Conservation (phyloP, 2,888 invertebrate species). For the Trisateles emortualis region DNA sequence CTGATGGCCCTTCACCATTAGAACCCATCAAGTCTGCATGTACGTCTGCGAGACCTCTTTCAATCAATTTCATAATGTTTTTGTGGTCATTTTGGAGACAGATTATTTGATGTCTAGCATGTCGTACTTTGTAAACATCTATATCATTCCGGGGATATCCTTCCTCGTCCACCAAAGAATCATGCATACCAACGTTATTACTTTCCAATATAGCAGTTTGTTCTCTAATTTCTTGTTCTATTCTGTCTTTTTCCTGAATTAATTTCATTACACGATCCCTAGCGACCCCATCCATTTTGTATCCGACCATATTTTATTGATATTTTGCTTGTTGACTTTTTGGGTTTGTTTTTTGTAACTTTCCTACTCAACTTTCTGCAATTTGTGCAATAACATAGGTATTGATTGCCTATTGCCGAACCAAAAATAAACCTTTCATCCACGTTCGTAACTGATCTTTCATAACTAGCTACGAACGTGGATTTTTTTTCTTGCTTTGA, state of each 20-base stretch:
- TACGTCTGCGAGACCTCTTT: constrained; percentile 90
- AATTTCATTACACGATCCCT: constrained; percentile 89
- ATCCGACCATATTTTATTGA: constrained; percentile 83
- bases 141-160: constrained; percentile 96
- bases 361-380: no score
- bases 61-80: constrained; percentile 93
- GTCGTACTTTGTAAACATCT: constrained; percentile 96
- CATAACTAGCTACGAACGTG: no score
- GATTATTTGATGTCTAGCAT: constrained; percentile 95
- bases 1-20: constrained; percentile 33
- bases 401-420: no score
- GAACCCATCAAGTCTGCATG: constrained; percentile 76
- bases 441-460: no score
- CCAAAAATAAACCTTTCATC: no score
- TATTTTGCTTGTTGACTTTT: no score
- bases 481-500: no score
- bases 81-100: constrained; percentile 97
- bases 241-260: constrained; percentile 90
- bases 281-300: constrained; percentile 79
- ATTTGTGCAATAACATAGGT: no score
- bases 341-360: no score
- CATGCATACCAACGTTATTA: constrained; percentile 93
- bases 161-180: constrained; percentile 93
- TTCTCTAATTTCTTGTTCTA: constrained; percentile 89
- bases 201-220: constrained; percentile 66